These are phyloP conservation scores for Leucoraja erinaceus DNA, from an alignment of 2,113 vertebrate species.

Conservation along the genomic window DNA sequence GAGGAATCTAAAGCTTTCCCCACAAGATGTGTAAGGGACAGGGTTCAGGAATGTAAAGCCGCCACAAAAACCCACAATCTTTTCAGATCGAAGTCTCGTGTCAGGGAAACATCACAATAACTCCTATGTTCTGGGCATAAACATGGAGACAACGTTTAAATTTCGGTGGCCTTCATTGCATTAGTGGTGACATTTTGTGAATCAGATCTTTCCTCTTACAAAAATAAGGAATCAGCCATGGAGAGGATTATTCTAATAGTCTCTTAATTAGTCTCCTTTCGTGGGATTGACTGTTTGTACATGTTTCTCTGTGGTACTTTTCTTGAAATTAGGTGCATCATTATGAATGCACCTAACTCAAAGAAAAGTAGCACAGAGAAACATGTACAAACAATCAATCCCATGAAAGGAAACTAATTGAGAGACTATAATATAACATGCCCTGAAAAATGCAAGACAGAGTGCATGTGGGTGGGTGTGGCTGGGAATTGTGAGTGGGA, in stretches of 20 bases:
- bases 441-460: no score
- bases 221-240: background rate
- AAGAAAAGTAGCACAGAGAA: background rate
- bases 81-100: background rate
- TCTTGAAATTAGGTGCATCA: no score
- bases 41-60: background rate
- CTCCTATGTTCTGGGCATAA: background rate
- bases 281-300: no score
- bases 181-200: background rate
- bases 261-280: no score
- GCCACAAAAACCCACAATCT: background rate
- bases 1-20: background rate
- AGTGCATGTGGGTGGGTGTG: no score
- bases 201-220: background rate
- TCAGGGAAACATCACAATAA: background rate
- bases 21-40: background rate
- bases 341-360: background rate
- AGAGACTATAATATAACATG: no score
- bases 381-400: background rate
- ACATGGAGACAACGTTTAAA: background rate
- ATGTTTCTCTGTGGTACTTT: no score
- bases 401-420: no score
- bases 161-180: background rate
- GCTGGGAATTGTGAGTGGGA: no score
- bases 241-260: background rate